Evolutionary conservation across 2,888 invertebrate species (phyloP), one percentile per base, ranked within the genome.

Genomic region (Adineta ricciae): DNA sequence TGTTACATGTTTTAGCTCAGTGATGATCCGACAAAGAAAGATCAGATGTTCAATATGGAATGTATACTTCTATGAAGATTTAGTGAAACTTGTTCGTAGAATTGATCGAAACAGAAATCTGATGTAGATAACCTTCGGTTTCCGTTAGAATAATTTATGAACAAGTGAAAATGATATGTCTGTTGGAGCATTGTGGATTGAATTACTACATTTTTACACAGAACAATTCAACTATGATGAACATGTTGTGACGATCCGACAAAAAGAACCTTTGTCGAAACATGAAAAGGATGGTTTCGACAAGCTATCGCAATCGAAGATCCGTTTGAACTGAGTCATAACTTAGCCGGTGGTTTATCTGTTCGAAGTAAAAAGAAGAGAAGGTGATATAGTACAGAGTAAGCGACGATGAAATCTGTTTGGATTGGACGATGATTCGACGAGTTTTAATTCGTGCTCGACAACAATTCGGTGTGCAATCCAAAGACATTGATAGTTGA

Each of bases 321-420:
- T 90, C 93, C 93, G 9, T 93, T 93, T 90, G 92, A 92, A 87
- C 89, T 92, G 52, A 90, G 88, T 86, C 93, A 93, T 87, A 93
- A 93, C 88, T 89, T 93, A 72, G 92, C 92, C 27, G 90, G 91
- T 84, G 92, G 92, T 2, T 89, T 93, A 82, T 91, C 92, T 1
- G 89, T 90, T 86, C 91, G 91, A 89, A 92, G 92, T 92, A 89
- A 90, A 73, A 4, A 24, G n/a, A n/a, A n/a, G n/a, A n/a, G n/a
- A n/a, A n/a, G n/a, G n/a, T n/a, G n/a, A n/a, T 86, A 38, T 73
- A 11, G 32, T 46, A 14, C n/a, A 32, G 19, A 21, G 21, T 73
- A 36, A 36, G 36, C 38, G 9, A 16, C 21, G 8, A n/a, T 3
- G n/a, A 46, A 72, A 9, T 36, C 14, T 73, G 82, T 36, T 83